These are phyloP conservation scores for Myiothlypis chrysogaster DNA, from an alignment of 2,797 vertebrate species.

Conservation along the genomic window DNA sequence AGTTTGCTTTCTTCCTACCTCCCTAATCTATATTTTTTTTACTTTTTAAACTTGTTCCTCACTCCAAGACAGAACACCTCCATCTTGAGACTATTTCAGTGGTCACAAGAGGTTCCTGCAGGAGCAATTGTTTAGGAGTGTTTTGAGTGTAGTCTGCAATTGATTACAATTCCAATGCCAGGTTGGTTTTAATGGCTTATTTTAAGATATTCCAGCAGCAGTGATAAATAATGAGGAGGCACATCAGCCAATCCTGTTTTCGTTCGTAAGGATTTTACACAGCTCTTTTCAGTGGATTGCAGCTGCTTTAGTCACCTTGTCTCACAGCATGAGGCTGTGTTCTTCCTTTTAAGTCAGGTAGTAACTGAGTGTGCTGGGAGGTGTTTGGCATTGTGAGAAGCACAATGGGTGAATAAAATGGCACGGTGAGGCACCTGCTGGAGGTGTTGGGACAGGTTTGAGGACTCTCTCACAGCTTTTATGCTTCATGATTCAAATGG, in stretches of 20 bases:
- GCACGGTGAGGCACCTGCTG: background rate
- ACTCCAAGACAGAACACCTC: background rate
- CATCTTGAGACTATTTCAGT: background rate
- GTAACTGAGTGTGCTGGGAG: background rate
- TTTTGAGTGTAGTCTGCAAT: background rate
- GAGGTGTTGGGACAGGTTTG: background rate
- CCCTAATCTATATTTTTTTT: background rate
- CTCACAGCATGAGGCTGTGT: background rate
- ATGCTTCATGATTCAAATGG: background rate
- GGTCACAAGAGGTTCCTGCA: background rate
- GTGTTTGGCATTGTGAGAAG: background rate
- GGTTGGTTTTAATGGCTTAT: background rate
- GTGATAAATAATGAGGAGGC: background rate
- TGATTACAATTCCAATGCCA: background rate
- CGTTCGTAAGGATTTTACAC: background rate
- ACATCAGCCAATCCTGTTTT: background rate
- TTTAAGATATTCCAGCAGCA: background rate
- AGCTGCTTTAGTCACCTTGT: background rate
- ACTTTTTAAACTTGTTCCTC: background rate
- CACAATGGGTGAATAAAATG: background rate
- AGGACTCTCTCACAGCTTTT: background rate
- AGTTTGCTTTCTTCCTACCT: conserved; percentile 40
- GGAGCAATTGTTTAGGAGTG: background rate
- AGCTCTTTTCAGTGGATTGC: background rate
- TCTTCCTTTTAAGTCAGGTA: background rate